Evolutionary conservation across 2,797 vertebrate species (phyloP).

Genomic region (Apodemus agrarius): DNA sequence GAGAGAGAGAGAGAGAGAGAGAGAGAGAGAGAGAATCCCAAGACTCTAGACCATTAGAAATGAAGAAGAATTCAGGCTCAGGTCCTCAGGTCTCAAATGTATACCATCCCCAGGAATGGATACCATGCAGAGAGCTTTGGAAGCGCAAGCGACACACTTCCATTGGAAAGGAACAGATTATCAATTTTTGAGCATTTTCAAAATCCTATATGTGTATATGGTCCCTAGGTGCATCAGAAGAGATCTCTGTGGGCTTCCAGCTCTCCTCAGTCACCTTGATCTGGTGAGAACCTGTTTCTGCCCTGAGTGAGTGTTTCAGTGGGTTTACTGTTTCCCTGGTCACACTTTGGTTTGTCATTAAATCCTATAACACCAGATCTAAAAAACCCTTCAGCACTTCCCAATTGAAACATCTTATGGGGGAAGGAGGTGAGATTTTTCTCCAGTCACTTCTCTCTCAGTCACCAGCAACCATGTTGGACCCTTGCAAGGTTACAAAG

Average conservation of each 20-base stretch:
- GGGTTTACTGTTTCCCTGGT: background rate
- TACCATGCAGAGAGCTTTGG: background rate
- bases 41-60: background rate
- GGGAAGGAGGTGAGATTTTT: background rate
- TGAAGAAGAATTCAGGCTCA: background rate
- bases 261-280: background rate
- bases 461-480: background rate
- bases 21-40: too few relatives aligned
- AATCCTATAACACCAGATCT: background rate
- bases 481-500: background rate
- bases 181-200: background rate
- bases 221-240: background rate
- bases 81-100: background rate
- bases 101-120: background rate
- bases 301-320: background rate
- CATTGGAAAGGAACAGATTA: background rate
- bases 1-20: too few relatives aligned
- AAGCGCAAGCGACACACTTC: background rate
- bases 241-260: background rate
- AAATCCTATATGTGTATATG: background rate
- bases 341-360: background rate
- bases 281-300: background rate
- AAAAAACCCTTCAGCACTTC: background rate
- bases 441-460: background rate
- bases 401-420: background rate